phyloP scores from a whole-genome alignment of 2,113 vertebrate species.

The Microtus pennsylvanicus region DNA sequence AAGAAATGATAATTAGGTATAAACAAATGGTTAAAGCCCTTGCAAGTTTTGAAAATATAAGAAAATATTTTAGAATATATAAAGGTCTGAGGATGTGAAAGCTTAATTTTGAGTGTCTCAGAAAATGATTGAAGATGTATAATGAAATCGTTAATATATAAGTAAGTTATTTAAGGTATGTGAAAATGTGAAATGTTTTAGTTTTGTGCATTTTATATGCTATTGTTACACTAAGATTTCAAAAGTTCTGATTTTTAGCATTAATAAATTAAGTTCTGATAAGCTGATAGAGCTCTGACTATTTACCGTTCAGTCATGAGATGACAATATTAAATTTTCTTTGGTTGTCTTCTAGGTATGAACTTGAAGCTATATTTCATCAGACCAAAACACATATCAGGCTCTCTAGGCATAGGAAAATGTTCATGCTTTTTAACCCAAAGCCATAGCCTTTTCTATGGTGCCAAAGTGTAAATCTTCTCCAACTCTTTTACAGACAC shows the following conservation, averaged over 20 bases:
- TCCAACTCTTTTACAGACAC: not conserved
- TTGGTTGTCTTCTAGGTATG: not conserved
- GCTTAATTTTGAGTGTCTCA: not conserved
- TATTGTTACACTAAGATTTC: not conserved
- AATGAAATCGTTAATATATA: not conserved
- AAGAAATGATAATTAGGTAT: too few species aligned
- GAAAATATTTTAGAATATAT: not conserved
- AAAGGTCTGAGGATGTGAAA: not conserved
- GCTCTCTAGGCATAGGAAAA: not conserved
- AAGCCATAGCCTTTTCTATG: not conserved
- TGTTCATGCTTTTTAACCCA: not conserved
- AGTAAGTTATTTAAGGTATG: not conserved
- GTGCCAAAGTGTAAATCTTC: not conserved
- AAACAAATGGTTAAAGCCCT: not conserved
- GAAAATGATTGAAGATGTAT: not conserved
- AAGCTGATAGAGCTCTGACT: not conserved
- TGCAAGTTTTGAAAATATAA: not conserved
- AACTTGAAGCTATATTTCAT: not conserved
- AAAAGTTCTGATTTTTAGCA: not conserved
- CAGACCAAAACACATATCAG: not conserved
- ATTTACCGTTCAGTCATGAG: not conserved
- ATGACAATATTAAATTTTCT: not conserved
- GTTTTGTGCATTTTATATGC: not conserved
- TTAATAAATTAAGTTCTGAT: not conserved
- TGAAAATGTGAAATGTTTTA: not conserved